Percentiles rank a stretch among this genome's conserved stretches.
phyloP scores from a whole-genome alignment of 1,140 invertebrate species.

The Saccostrea glomerata region DNA sequence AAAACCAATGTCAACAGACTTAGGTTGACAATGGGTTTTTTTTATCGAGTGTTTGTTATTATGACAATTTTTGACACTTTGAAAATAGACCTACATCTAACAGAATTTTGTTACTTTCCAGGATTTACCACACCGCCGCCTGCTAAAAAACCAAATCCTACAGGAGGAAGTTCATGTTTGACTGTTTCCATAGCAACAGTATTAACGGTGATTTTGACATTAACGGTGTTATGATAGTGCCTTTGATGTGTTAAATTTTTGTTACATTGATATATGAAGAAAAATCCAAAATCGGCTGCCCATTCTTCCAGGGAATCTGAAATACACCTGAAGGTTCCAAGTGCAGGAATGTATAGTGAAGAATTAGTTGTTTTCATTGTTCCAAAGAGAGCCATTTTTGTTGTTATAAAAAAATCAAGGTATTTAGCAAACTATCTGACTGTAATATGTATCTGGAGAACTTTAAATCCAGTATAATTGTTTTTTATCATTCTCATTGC shows the following conservation, averaged over 20 bases:
- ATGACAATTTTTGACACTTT: no score
- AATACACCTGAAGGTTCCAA: no score
- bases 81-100: no score
- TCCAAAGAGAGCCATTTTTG: background rate
- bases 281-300: background rate
- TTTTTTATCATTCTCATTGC: background rate
- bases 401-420: background rate
- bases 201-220: conserved; percentile 5
- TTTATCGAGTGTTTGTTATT: no score
- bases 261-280: no score
- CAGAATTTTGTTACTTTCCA: no score
- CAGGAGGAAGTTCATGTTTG: conserved; percentile 7
- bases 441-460: background rate
- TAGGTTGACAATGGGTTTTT: no score
- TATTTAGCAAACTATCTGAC: background rate
- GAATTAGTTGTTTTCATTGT: background rate
- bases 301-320: background rate
- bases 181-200: conserved; percentile 24
- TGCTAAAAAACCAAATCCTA: background rate
- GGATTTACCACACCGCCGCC: background rate
- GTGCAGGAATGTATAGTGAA: background rate
- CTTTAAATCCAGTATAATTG: background rate
- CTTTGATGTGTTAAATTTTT: conserved; percentile 1
- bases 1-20: no score
- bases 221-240: conserved; percentile 31